A percentile compares a stretch with the other conserved stretches of the same genome.
These are phyloP conservation scores for Aegotheles bennettii DNA, from an alignment of 2,113 vertebrate genomes.

Conservation along the genomic window DNA sequence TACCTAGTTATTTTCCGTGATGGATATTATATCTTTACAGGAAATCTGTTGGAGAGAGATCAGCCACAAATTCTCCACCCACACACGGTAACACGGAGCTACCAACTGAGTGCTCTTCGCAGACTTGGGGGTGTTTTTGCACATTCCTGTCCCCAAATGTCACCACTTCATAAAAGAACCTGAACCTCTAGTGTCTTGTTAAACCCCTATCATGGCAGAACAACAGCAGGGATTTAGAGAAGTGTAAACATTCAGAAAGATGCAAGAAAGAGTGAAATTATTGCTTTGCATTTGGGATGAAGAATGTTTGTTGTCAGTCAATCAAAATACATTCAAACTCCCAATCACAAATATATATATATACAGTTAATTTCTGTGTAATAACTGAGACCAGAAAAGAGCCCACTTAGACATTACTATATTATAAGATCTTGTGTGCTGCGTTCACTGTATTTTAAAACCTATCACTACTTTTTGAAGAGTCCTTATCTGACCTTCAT, in stretches of 20 bases:
- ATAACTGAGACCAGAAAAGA: constrained; percentile 21
- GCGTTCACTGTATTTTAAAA: constrained; percentile 8
- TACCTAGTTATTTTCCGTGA: constrained; percentile 16
- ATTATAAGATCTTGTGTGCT: not conserved
- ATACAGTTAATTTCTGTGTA: constrained; percentile 28
- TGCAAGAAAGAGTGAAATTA: constrained; percentile 37
- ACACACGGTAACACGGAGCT: not conserved
- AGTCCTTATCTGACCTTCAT: not conserved
- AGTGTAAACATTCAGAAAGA: constrained; percentile 51
- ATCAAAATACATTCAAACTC: constrained; percentile 42
- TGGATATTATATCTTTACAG: not conserved
- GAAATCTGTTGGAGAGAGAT: not conserved
- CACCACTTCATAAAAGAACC: constrained; percentile 8
- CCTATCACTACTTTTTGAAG: not conserved
- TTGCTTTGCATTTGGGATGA: constrained; percentile 26
- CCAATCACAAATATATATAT: constrained; percentile 12
- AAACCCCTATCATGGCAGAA: constrained; percentile 27
- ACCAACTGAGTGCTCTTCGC: not conserved
- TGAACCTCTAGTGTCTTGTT: constrained; percentile 22
- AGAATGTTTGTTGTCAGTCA: constrained; percentile 61
- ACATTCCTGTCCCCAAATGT: constrained; percentile 23
- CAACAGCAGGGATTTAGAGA: constrained; percentile 57
- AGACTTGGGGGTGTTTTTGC: not conserved
- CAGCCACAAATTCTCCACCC: not conserved
- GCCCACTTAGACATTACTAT: not conserved